Evolutionary conservation across 2,888 invertebrate genomes (phyloP), one percentile per base, ranked within the genome.

Genomic region (Ceriagrion tenellum): DNA sequence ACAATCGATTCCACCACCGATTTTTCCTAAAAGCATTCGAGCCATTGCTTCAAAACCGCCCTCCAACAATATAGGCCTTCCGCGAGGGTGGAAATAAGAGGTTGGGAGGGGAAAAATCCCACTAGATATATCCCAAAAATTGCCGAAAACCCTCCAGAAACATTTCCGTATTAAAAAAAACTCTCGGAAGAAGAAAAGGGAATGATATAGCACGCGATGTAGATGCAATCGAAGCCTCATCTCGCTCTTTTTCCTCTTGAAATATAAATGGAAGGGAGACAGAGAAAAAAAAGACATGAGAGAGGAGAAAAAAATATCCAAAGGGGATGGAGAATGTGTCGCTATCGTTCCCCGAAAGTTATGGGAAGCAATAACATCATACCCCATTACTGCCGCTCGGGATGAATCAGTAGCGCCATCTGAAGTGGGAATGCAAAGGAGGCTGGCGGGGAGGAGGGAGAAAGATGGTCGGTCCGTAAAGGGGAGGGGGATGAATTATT

Each of bases 321-420:
- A 10, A 35, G 81, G 81, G 81, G 81, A 81, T 81, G 81, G 30
- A 35, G 81, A 81, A n/a, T 81, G 81, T 81, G 30, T 13, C 35
- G 30, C 30, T 81, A 81, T 81, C 81, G 35, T 81, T 4, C 81
- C 81, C 81, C 30, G 35, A 93, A 69, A 93, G 93, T 93, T 93
- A 93, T 93, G 93, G 93, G 69, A 93, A 93, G 93, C 93, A 93
- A 93, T 93, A 93, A 93, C 93, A 63, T 93, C 63, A 63, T 55
- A 47, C 40, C 47, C 69, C 93, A 69, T 93, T 93, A 93, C 47
- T 47, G 93, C 69, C 47, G 40, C 93, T 69, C 18, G 69, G 47
- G 47, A 93, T 63, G 69, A 93, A 93, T 93, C 93, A 47, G 40
- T 40, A 89, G 89, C 81, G 81, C 81, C 81, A 81, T 81, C 81